phyloP scores from a whole-genome alignment of 2,888 invertebrate genomes.

The Cataglyphis rosenhaueri region DNA sequence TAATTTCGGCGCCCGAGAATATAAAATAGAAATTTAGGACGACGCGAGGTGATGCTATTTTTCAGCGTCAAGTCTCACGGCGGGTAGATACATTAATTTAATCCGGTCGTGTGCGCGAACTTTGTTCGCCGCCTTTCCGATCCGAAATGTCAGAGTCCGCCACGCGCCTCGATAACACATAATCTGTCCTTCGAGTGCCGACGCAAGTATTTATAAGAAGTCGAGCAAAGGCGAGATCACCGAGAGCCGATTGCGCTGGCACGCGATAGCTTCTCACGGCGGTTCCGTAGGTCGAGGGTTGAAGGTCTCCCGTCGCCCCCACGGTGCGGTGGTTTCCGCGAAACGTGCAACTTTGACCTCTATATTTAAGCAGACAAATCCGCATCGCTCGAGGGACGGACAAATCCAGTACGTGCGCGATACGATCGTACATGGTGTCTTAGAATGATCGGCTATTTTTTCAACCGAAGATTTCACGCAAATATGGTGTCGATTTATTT shows the following conservation, averaged over 20 bases:
- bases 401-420: slow-evolving; percentile 13
- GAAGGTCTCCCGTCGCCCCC: slow-evolving; percentile 69
- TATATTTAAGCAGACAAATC: slow-evolving; percentile 42
- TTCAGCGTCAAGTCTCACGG: slow-evolving; percentile 44
- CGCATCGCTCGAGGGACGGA: slow-evolving; percentile 36
- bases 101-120: slow-evolving; percentile 49
- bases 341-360: slow-evolving; percentile 58
- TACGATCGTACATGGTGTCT: neutral
- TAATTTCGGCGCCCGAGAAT: slow-evolving; percentile 27
- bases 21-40: slow-evolving; percentile 47
- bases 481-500: neutral
- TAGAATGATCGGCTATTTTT: neutral
- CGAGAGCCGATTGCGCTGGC: slow-evolving; percentile 60
- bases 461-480: neutral
- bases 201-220: slow-evolving; percentile 24
- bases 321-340: slow-evolving; percentile 30
- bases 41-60: slow-evolving; percentile 35
- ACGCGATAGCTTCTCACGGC: slow-evolving; percentile 74
- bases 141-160: slow-evolving; percentile 34
- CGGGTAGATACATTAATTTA: slow-evolving; percentile 60
- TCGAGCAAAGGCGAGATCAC: slow-evolving; percentile 67
- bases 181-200: slow-evolving; percentile 72
- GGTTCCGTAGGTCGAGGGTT: slow-evolving; percentile 74
- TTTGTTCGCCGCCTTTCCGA: slow-evolving; percentile 13
- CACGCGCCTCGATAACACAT: slow-evolving; percentile 53